Evolutionary conservation across 1,140 invertebrate genomes (phyloP).

Genomic region (Micrasema minimum): DNA sequence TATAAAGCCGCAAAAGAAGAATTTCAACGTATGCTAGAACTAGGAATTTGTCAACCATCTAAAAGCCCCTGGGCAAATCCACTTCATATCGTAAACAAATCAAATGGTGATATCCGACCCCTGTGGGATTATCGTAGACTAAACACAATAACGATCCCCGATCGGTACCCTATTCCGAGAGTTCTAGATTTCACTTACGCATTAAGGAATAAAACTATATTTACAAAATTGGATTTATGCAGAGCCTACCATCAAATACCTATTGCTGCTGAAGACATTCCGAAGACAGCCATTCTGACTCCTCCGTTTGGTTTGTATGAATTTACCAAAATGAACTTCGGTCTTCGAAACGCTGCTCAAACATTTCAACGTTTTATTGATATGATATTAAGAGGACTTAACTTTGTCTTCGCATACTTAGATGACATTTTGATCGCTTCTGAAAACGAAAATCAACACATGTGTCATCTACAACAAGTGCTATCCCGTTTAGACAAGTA

Average conservation of each 20-base stretch:
- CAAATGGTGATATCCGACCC: background rate
- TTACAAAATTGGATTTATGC: too few relatives aligned
- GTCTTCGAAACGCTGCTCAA: too few relatives aligned
- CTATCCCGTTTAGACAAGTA: slow-evolving; percentile 52
- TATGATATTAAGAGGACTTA: background rate
- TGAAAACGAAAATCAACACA: slow-evolving; percentile 54
- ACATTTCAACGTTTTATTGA: background rate
- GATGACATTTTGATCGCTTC: slow-evolving; percentile 59
- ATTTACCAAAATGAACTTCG: too few relatives aligned
- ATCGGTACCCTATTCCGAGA: background rate
- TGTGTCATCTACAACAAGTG: slow-evolving; percentile 50
- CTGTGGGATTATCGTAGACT: too few relatives aligned
- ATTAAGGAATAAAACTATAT: too few relatives aligned
- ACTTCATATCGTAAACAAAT: too few relatives aligned
- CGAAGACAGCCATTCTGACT: background rate
- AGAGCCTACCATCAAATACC: too few relatives aligned
- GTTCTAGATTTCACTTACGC: too few relatives aligned
- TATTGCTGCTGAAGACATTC: too few relatives aligned
- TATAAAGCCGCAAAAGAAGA: background rate
- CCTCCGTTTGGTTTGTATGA: background rate
- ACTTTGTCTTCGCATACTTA: slow-evolving; percentile 51
- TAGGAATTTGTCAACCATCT: too few relatives aligned
- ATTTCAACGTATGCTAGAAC: too few relatives aligned
- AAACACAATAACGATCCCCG: background rate
- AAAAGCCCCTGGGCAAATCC: too few relatives aligned